Base-by-base conservation (phyloP, 2,113 vertebrate species). In the Phycodurus eques region DNA sequence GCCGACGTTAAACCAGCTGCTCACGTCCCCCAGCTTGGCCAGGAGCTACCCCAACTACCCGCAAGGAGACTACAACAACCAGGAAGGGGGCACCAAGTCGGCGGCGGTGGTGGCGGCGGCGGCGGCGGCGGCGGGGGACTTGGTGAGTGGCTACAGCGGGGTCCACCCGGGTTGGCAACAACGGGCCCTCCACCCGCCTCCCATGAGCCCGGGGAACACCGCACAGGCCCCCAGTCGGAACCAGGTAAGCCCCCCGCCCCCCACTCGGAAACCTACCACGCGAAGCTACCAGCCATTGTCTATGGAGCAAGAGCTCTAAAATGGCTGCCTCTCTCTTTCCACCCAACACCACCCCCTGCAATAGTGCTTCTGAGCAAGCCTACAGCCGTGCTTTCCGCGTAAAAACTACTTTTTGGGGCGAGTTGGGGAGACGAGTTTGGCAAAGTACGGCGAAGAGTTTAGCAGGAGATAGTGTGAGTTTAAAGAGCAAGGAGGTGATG, bases 1-100 rank as follows among this genome's bases (percentile, higher is more conserved):
- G 85, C 97, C 96, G 86, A 98, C 97, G 83, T 93, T 98, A 83
- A 98, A 98, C 88, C 96, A 98, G 93, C 96, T 97, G 74, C 93
- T 98, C 88, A 98, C 96, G 80, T 96, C 96, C 73, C 96, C 96
- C 43, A 96, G 95, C 92, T 95, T 96, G 49, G 91, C 94, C 73
- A 93, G 96, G 88, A 95, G 92, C 92, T 98, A 97, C 91, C 94
- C 93, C 81, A 95, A 91, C 80, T 96, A 95, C 92, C 94, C 95
- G 3, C 94, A 94, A 83, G 92, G 90, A 88, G 96, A 96, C 90
- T 96, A 95, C 88, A 93, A 91, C 90, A 91, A 92, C 88, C 95
- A 94, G 93, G 95, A 96, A 90, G 95, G 95, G 85, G 87, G 92
- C 77, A 87, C 83, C 80, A 96, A 96, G 87, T 94, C 93, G 91